Conservation (phyloP, 1,140 invertebrate genomes). For the Achatina immaculata region DNA sequence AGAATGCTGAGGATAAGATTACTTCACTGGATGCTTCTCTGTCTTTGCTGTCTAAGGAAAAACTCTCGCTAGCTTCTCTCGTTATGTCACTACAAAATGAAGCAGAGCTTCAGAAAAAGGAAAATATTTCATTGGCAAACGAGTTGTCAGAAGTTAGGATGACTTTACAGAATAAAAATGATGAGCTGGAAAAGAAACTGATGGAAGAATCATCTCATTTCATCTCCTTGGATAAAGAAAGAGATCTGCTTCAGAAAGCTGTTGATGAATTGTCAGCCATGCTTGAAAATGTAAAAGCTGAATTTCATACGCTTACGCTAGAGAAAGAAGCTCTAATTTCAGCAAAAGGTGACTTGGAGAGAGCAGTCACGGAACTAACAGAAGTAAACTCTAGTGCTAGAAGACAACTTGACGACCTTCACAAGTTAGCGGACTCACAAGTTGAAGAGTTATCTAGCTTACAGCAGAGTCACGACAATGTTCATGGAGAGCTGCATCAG, state of each 20-base stretch:
- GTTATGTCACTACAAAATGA: not conserved
- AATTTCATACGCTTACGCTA: not conserved
- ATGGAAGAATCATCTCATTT: not conserved
- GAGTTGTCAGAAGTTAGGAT: not conserved
- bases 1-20: slow-evolving; percentile 2
- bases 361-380: not conserved
- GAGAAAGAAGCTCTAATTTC: slow-evolving; percentile 16
- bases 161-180: not conserved
- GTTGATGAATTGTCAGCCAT: not conserved
- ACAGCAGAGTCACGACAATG: slow-evolving; percentile 7
- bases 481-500: not conserved
- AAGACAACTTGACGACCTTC: slow-evolving; percentile 32
- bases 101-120: not conserved
- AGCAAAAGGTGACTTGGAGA: not conserved
- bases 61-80: not conserved
- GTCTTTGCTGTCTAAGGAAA: not conserved
- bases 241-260: not conserved
- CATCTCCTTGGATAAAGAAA: not conserved
- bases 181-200: not conserved
- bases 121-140: not conserved
- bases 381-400: not conserved
- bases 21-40: not conserved
- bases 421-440: slow-evolving; percentile 37
- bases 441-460: slow-evolving; percentile 18
- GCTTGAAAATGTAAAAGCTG: slow-evolving; percentile 6